These are phyloP conservation scores for Astur gentilis DNA, from an alignment of 2,113 vertebrate genomes.

Conservation along the genomic window DNA sequence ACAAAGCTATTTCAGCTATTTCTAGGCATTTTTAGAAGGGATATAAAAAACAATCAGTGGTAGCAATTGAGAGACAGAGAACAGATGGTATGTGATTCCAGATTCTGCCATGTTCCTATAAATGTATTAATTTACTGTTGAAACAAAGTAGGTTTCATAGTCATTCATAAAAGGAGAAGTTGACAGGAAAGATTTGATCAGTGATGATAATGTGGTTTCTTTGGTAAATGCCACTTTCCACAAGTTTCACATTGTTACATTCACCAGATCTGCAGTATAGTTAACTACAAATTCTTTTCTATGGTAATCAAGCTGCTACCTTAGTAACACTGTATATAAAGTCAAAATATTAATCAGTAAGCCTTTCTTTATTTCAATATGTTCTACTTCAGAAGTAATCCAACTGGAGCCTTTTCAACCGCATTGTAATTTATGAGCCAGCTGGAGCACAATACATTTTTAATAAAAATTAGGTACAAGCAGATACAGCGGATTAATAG, in stretches of 20 bases:
- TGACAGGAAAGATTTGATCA: constrained; percentile 8
- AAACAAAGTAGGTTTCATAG: not conserved
- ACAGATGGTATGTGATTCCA: constrained; percentile 51
- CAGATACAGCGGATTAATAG: constrained; percentile 78
- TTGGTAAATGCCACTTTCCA: not conserved
- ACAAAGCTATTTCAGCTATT: constrained; percentile 26
- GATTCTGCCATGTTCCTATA: constrained; percentile 39
- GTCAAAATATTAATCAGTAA: constrained; percentile 46
- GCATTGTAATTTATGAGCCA: constrained; percentile 56
- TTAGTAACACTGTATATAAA: not conserved
- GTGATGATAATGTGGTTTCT: not conserved
- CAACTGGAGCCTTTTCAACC: constrained; percentile 26
- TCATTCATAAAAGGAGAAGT: constrained; percentile 39
- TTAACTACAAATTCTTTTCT: constrained; percentile 10
- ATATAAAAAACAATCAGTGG: constrained; percentile 21
- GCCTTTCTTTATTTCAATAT: constrained; percentile 16
- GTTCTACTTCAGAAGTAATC: constrained; percentile 32
- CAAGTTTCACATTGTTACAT: not conserved
- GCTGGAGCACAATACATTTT: constrained; percentile 70
- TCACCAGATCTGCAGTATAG: not conserved
- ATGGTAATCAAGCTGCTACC: not conserved
- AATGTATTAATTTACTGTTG: constrained; percentile 46
- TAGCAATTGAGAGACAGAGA: constrained; percentile 22
- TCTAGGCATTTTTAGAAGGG: not conserved
- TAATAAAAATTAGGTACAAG: constrained; percentile 79